Base-by-base conservation (phyloP, 2,888 invertebrate species). In the Trilocha varians region DNA sequence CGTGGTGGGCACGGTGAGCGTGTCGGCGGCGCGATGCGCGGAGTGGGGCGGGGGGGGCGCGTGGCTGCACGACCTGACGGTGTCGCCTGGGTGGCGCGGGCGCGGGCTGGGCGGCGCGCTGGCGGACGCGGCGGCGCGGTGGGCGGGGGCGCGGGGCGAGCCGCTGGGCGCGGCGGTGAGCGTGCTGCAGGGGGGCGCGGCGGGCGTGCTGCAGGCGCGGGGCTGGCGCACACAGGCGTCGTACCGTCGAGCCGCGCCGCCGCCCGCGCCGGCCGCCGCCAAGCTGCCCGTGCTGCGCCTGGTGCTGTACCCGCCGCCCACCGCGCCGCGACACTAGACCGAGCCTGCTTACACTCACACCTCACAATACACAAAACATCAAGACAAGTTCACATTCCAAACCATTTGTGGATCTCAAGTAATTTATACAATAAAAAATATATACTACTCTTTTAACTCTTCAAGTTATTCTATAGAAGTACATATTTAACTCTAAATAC, bases 1-100 rank as follows among this genome's bases (percentile, higher is more conserved):
- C 59, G 35, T 73, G 40, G 60, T 75, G 52, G 76, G 70, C 45
- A 69, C 73, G 32, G 60, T 57, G 43, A 66, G 68, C 52, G 53
- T 72, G 50, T 50, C 62, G 0, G 57, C 59, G 49, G 54, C 44
- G 48, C 57, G 64, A n/a, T n/a, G n/a, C n/a, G n/a, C n/a, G n/a
- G n/a, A n/a, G 52, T 70, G 64, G 34, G 47, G 57, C 39, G 46
- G 45, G 17, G 50, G 43, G 42, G 50, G 57, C 39, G 67, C 61
- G 45, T 70, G 73, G 69, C 53, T 74, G 48, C 64, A 66, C 44
- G 62, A 53, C 37, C 57, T 74, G 34, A 55, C 53, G 3, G 55
- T 59, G 42, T 45, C 40, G 16, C 42, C 45, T 18, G 38, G 35
- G 45, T 46, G 15, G 36, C 1, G 39, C 3, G 55, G 62, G 57